Evolutionary conservation across 2,797 vertebrate genomes (phyloP), one percentile per base, ranked within the genome.

Genomic region (Thamnophis elegans): DNA sequence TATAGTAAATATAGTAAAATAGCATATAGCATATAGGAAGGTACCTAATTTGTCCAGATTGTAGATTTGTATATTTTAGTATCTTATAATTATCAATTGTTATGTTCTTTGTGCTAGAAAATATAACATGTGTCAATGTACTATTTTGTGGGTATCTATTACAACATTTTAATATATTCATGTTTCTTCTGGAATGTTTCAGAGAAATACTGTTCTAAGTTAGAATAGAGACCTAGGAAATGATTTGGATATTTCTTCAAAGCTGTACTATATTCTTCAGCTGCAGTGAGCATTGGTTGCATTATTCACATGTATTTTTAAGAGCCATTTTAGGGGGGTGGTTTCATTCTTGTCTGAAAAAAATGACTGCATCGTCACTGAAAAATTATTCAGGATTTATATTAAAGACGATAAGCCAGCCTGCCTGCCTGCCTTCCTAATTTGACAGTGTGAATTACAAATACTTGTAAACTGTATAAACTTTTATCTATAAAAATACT

Each of bases 391-490:
- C 87, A 90, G 91, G 86, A 89, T 96, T 89, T 25, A 25, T 4
- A 95, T 82, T 28, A 93, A 95, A 90, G 54, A 92, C 78, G 94
- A 93, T 58, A 92, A 93, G 26, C 60, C 58, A 22, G 1, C 51
- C 92, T 96, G 95, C 95, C 85, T 78, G 85, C 22, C 90, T 96
- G 95, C 94, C 91, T 93, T 92, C 85, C 16, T 94, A 94, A 96
- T 89, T 95, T 94, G 88, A 55, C 82, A 94, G 62, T 20, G 36
- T 54, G 10, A 87, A 93, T 53, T 54, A 90, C 11, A 94, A 96
- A 93, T 90, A 93, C 89, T 92, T 94, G 16, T 62, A 93, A 95
- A 94, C 96, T 91, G 89, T 53, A 25, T 42, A 91, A 59, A 85
- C 93, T 68, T 89, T 93, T 68, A 91, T 32, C 20, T 53, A 95